Evolutionary conservation across 2,113 vertebrate genomes (phyloP).

Genomic region (Anguilla japonica): DNA sequence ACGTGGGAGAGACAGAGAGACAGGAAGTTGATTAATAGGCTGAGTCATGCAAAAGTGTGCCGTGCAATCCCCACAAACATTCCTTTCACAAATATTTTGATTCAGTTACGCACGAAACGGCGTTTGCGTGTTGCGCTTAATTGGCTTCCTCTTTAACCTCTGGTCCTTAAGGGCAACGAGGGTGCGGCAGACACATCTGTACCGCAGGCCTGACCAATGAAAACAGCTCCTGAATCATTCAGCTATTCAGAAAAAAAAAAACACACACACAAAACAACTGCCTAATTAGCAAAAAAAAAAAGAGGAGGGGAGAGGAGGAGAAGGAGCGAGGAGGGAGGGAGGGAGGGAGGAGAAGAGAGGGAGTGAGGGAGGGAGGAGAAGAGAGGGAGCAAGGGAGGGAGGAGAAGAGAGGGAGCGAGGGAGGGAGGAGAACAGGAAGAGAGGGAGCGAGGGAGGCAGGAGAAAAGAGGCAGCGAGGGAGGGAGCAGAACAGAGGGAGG

Average conservation of each 20-base stretch:
- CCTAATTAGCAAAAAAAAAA: not conserved
- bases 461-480: too few species aligned
- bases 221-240: not conserved
- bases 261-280: not conserved
- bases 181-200: not conserved
- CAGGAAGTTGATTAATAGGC: not conserved
- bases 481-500: not conserved
- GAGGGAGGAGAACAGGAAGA: too few species aligned
- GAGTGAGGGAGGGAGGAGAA: too few species aligned
- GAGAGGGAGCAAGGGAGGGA: too few species aligned
- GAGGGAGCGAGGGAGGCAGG: too few species aligned
- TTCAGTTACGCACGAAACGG: constrained; percentile 17
- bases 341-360: too few species aligned
- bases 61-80: not conserved
- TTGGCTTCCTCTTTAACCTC: constrained; percentile 15
- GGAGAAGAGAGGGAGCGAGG: too few species aligned
- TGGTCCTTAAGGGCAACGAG: not conserved
- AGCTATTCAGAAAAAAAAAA: not conserved
- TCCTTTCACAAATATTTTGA: constrained; percentile 1
- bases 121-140: constrained; percentile 16
- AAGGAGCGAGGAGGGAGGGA: not conserved
- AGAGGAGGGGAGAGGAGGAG: not conserved
- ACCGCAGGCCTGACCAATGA: not conserved
- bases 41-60: not conserved
- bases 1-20: not conserved